Conservation (phyloP, 1,140 invertebrate genomes). For the Drosophila kanapiae region DNA sequence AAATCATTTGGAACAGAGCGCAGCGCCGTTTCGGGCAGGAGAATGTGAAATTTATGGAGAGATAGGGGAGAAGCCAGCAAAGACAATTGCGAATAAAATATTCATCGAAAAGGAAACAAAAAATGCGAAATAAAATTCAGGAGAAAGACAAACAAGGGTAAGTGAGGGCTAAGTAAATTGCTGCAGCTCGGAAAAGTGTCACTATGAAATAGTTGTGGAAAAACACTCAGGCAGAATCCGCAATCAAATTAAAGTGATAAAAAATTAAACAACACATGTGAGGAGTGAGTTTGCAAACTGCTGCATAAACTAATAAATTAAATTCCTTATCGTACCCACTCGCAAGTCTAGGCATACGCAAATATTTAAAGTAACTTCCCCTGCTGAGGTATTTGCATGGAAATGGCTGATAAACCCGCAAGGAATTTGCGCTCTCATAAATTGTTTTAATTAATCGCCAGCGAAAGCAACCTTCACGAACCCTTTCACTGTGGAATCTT, state of each 20-base stretch:
- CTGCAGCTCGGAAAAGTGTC: not conserved
- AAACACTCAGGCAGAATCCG: not conserved
- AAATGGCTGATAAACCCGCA: constrained; percentile 12
- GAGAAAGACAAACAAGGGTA: constrained; percentile 7
- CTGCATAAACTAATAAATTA: not conserved
- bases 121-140: constrained; percentile 29
- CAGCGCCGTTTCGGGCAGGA: not conserved
- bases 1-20: constrained; percentile 61
- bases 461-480: constrained; percentile 30
- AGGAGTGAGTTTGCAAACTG: not conserved
- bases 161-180: not conserved
- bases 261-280: constrained; percentile 12
- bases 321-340: not conserved
- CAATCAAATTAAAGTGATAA: constrained; percentile 7
- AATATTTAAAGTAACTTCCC: not conserved
- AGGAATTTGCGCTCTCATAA: constrained; percentile 31
- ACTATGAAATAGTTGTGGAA: not conserved
- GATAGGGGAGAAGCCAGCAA: constrained; percentile 11
- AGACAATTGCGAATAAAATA: constrained; percentile 65
- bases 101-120: constrained; percentile 43
- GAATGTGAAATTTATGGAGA: constrained; percentile 35
- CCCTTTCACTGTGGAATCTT: constrained; percentile 24
- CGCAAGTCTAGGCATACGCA: not conserved
- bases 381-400: constrained; percentile 9
- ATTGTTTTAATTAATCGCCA: constrained; percentile 40